Conservation (phyloP, 2,888 invertebrate species). For the Drosophila testacea region DNA sequence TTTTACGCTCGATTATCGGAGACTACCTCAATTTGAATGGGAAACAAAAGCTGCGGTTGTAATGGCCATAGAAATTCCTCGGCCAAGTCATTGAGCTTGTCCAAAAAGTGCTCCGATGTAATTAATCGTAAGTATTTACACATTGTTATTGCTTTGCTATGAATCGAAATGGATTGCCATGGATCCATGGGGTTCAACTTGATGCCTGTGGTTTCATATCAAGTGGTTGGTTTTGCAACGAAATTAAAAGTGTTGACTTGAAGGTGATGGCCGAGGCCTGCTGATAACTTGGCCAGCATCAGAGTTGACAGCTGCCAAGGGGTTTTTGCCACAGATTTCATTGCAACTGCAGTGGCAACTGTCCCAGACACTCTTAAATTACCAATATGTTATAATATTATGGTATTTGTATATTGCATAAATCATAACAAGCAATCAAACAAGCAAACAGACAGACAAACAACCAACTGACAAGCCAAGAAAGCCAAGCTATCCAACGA, state of each 20-base stretch:
- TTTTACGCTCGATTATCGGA: slow-evolving; percentile 70
- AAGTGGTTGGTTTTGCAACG: slow-evolving; percentile 17
- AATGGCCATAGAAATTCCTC: slow-evolving; percentile 65
- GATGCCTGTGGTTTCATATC: slow-evolving; percentile 25
- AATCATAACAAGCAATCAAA: slow-evolving; percentile 43
- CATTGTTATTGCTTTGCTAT: slow-evolving; percentile 28
- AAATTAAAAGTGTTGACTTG: slow-evolving; percentile 58
- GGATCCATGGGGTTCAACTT: slow-evolving; percentile 18
- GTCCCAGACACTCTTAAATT: slow-evolving; percentile 41
- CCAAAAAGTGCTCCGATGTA: slow-evolving; percentile 57
- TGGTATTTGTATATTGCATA: slow-evolving; percentile 66
- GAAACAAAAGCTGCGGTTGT: slow-evolving; percentile 29
- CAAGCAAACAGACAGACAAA: slow-evolving; percentile 20
- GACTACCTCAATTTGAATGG: slow-evolving; percentile 24
- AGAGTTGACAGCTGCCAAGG: slow-evolving; percentile 45
- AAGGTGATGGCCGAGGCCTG: slow-evolving; percentile 38
- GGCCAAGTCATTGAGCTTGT: slow-evolving; percentile 59
- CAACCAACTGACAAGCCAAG: slow-evolving; percentile 21
- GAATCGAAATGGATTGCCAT: slow-evolving; percentile 2
- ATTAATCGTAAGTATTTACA: slow-evolving; percentile 78
- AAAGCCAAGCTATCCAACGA: slow-evolving; percentile 53
- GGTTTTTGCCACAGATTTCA: slow-evolving; percentile 9
- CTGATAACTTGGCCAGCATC: slow-evolving; percentile 31
- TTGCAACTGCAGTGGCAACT: slow-evolving; percentile 39
- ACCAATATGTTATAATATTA: slow-evolving; percentile 35